Conservation (phyloP, 2,113 vertebrate genomes). For the Ptyas mucosa region DNA sequence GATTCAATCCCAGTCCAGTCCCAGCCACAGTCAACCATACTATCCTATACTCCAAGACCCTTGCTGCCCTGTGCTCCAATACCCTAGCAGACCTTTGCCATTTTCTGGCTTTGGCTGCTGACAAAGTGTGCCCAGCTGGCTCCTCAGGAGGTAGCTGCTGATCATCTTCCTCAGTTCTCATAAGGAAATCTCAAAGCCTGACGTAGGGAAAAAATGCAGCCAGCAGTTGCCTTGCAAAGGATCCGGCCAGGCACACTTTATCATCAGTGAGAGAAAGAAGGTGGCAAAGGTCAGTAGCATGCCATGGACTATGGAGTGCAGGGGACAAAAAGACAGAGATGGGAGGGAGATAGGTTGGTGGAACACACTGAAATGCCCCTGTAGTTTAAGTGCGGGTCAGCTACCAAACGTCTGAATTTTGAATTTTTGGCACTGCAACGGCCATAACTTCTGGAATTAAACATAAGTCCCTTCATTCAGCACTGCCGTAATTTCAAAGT, state of each 20-base stretch:
- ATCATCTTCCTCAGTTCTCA: not conserved
- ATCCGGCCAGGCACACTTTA: not conserved
- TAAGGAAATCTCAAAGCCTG: not conserved
- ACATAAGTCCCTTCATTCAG: not conserved
- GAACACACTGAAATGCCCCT: not conserved
- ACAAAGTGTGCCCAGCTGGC: not conserved
- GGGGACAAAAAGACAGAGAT: not conserved
- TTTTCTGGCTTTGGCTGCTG: not conserved
- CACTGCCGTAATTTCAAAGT: not conserved
- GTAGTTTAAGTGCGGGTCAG: not conserved
- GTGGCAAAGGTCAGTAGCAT: not conserved
- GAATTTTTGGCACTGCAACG: not conserved
- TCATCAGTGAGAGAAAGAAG: not conserved
- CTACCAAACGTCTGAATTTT: not conserved
- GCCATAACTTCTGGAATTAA: not conserved
- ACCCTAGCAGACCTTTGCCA: not conserved
- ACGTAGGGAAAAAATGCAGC: not conserved
- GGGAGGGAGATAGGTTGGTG: not conserved
- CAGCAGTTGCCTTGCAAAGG: not conserved
- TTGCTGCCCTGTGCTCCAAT: not conserved
- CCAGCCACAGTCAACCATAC: not conserved
- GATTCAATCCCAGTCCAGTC: not conserved
- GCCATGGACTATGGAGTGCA: not conserved
- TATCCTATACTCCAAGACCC: not conserved
- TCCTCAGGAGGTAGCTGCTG: not conserved